These are phyloP conservation scores for Piprites chloris DNA, from an alignment of 2,113 vertebrate genomes.

Conservation along the genomic window DNA sequence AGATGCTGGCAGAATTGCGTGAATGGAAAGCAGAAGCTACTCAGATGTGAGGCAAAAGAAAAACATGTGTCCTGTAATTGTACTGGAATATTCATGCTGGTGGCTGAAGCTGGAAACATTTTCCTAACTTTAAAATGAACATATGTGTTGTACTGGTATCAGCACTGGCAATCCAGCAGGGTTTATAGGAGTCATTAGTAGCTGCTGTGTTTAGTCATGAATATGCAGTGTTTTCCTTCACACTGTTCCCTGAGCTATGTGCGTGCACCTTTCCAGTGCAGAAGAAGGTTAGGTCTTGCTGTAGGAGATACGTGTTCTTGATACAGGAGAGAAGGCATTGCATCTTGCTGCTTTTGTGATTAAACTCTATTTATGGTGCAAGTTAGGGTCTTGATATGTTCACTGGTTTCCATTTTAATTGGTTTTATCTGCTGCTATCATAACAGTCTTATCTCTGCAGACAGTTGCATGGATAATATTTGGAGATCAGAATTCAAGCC, in stretches of 20 bases:
- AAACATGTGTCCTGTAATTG: background rate
- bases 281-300: background rate
- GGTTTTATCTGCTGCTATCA: constrained; percentile 68
- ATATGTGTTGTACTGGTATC: background rate
- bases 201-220: background rate
- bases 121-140: background rate
- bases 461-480: constrained; percentile 71
- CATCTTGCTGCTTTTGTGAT: background rate
- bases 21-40: background rate
- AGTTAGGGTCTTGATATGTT: constrained; percentile 49
- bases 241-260: background rate
- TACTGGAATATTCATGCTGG: background rate
- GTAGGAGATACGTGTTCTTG: background rate
- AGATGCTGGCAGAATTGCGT: background rate
- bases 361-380: constrained; percentile 43
- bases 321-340: background rate
- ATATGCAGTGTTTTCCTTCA: background rate
- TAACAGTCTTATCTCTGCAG: constrained; percentile 67
- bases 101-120: background rate
- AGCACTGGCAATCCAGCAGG: background rate
- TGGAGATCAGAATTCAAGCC: constrained; percentile 73
- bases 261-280: background rate
- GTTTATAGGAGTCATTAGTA: constrained; percentile 16
- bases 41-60: background rate
- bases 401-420: constrained; percentile 63